Conservation (phyloP, 2,888 invertebrate species). For the Agrochola macilenta region DNA sequence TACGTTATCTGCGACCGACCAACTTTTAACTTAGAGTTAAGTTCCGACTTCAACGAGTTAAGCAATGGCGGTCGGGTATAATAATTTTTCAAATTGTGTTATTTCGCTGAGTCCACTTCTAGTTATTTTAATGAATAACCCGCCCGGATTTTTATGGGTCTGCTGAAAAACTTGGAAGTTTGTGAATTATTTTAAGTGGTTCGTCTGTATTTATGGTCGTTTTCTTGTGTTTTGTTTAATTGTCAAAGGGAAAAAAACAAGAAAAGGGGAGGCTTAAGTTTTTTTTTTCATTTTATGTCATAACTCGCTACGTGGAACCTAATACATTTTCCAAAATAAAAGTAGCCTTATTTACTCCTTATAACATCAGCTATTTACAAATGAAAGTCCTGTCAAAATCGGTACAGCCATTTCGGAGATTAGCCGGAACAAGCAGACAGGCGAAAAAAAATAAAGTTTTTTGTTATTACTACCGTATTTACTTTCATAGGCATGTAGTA, state of each 20-base stretch:
- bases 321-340: too few relatives aligned
- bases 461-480: too few relatives aligned
- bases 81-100: slow-evolving; percentile 78
- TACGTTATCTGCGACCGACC: slow-evolving; percentile 56
- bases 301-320: too few relatives aligned
- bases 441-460: too few relatives aligned
- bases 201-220: slow-evolving; percentile 38
- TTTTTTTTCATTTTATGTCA: background rate
- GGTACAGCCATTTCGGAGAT: too few relatives aligned
- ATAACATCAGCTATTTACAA: too few relatives aligned
- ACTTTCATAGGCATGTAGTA: too few relatives aligned
- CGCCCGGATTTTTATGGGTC: slow-evolving; percentile 66
- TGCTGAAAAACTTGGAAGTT: slow-evolving; percentile 61
- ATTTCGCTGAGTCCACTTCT: slow-evolving; percentile 73
- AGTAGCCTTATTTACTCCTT: too few relatives aligned
- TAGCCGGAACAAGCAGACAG: too few relatives aligned
- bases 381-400: too few relatives aligned
- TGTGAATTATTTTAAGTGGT: slow-evolving; percentile 51
- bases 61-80: slow-evolving; percentile 66
- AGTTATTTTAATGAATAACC: slow-evolving; percentile 77
- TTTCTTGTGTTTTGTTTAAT: slow-evolving; percentile 14
- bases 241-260: slow-evolving; percentile 4
- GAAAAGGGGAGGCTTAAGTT: background rate
- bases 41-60: slow-evolving; percentile 58
- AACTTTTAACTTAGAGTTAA: slow-evolving; percentile 68